These are phyloP conservation scores for Aythya baeri DNA, from an alignment of 2,113 vertebrate species.

Conservation along the genomic window DNA sequence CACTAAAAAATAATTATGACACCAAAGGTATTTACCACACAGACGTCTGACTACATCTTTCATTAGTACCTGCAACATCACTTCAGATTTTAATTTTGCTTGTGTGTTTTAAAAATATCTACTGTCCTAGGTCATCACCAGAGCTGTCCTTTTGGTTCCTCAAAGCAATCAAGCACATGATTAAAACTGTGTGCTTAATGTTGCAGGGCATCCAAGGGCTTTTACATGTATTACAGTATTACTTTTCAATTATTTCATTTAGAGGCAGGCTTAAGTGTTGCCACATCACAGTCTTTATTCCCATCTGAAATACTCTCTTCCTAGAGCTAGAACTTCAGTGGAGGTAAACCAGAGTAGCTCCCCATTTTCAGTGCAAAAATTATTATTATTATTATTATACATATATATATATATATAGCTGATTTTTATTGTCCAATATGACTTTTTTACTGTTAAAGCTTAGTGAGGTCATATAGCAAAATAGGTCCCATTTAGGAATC, in stretches of 20 bases:
- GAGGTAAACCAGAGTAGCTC: not conserved
- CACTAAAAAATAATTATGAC: conserved; percentile 37
- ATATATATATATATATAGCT: not conserved
- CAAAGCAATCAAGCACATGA: not conserved
- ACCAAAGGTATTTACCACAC: not conserved
- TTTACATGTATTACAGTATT: not conserved
- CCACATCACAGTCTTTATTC: not conserved
- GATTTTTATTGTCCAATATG: not conserved
- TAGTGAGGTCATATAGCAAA: not conserved
- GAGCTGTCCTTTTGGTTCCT: not conserved
- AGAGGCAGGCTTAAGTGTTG: not conserved
- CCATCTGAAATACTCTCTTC: not conserved
- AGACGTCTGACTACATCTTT: not conserved
- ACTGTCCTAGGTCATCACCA: not conserved
- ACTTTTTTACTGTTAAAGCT: not conserved
- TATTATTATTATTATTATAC: no score
- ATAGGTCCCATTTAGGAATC: not conserved
- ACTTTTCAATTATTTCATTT: not conserved
- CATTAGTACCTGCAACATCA: not conserved
- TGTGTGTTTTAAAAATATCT: not conserved
- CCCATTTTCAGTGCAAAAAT: not conserved
- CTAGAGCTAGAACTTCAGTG: not conserved
- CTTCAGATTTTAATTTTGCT: not conserved
- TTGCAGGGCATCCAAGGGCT: not conserved
- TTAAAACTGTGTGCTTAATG: not conserved